Conservation (phyloP, 2,113 vertebrate species). For the Lota lota region DNA sequence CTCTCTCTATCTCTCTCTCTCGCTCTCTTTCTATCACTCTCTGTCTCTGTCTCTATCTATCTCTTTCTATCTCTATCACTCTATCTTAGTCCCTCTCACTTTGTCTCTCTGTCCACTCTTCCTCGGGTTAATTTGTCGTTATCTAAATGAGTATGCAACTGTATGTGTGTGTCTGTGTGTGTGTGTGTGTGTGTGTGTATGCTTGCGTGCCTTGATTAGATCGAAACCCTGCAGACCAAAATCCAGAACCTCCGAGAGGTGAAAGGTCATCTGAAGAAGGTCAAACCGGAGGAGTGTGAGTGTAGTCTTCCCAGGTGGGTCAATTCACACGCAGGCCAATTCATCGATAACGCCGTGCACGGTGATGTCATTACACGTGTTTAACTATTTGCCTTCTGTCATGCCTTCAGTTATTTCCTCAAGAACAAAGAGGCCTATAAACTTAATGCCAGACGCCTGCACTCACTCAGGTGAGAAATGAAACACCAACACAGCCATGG, state of each 20-base stretch:
- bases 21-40: too few relatives aligned
- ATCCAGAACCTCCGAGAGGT: conserved; percentile 96
- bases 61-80: too few relatives aligned
- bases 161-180: conserved; percentile 3
- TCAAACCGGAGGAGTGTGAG: conserved; percentile 89
- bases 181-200: not conserved
- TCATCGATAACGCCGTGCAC: too few relatives aligned
- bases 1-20: too few relatives aligned
- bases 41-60: too few relatives aligned
- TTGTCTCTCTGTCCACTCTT: too few relatives aligned
- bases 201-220: conserved; percentile 65
- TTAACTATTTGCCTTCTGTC: not conserved
- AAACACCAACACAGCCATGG: not conserved
- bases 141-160: too few relatives aligned
- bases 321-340: not conserved
- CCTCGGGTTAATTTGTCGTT: too few relatives aligned
- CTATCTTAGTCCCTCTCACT: too few relatives aligned
- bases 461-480: conserved; percentile 82
- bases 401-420: conserved; percentile 70
- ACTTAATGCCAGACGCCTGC: conserved; percentile 73
- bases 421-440: conserved; percentile 80
- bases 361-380: not conserved
- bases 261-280: conserved; percentile 91
- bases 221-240: conserved; percentile 95
- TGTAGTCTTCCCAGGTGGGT: conserved; percentile 83